Evolutionary conservation across 2,113 vertebrate genomes (phyloP), one percentile per base, ranked within the genome.

Genomic region (Sphyrna mokarran): DNA sequence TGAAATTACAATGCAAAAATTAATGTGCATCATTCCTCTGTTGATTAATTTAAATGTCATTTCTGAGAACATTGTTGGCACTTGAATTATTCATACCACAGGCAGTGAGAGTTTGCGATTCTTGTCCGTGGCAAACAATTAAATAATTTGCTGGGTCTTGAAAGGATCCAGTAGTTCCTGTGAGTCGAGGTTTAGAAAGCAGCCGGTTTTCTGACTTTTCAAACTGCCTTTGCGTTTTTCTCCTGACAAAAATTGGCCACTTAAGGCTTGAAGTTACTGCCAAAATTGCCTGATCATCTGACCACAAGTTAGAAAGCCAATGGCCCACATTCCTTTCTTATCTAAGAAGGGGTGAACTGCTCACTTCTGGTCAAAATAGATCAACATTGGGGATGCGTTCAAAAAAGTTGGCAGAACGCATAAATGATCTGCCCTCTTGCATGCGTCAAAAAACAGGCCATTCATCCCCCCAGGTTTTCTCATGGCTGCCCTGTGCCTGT

Each of bases 21-120:
- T 68, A 93, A 63, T 48, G 91, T 94, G 91, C 63, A 94, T 40
- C 68, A 48, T 72, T 72, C 40, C 69, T 76, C 69, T 95, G 94
- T 95, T 95, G 68, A 95, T 95, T 95, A 72, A 95, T 95, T 95
- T 48, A 95, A 95, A 95, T 95, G 94, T 76, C 94, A 95, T 72
- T 95, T 76, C 66, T 43, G 68, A 72, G 66, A 72, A 72, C 18
- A 94, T 48, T 95, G 69, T 95, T 72, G 94, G 68, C 68, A 48
- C 69, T 95, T 72, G 94, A 95, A 95, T 95, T 72, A 95, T 43
- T 95, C 94, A 95, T 70, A 48, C 22, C 69, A 16, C 68, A 33
- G 23, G 68, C 94, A 48, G 40, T 54, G 40, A 54, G 69, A 54
- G 69, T 95, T 72, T 95, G 94, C 48, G 94, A 33, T 95, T 72